Percentiles rank a stretch among this genome's conserved stretches.
Conservation (phyloP, 2,888 invertebrate genomes). For the Agrotis exclamationis region DNA sequence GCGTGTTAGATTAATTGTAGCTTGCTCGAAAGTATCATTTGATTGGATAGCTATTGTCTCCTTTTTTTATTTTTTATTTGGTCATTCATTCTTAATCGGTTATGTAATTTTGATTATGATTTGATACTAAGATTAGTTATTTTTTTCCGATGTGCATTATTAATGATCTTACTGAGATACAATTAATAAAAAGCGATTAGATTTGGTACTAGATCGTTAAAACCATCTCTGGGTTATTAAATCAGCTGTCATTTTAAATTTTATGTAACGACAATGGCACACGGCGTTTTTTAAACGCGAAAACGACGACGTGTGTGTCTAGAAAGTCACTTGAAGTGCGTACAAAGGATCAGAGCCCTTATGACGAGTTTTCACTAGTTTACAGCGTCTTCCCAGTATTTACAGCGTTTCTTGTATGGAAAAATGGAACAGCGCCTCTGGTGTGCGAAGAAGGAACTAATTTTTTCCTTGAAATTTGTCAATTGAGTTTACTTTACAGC, state of each 20-base stretch:
- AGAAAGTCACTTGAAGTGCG: too few relatives aligned
- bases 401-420: too few relatives aligned
- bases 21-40: constrained; percentile 41
- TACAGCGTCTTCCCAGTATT: too few relatives aligned
- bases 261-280: neutral
- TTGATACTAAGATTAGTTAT: constrained; percentile 23
- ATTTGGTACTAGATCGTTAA: neutral
- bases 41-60: constrained; percentile 32
- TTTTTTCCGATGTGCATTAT: neutral
- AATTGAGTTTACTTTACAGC: too few relatives aligned
- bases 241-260: neutral
- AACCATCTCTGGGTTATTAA: neutral
- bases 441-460: too few relatives aligned
- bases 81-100: constrained; percentile 21
- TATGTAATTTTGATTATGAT: constrained; percentile 39
- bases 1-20: constrained; percentile 56
- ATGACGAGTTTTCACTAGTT: too few relatives aligned
- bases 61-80: constrained; percentile 22
- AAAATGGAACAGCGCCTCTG: too few relatives aligned
- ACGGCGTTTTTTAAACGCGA: too few relatives aligned
- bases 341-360: too few relatives aligned
- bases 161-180: too few relatives aligned
- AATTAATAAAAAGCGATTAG: neutral
- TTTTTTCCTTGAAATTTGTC: too few relatives aligned
- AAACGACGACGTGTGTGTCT: too few relatives aligned